These are phyloP conservation scores for Melieria crassipennis DNA, from an alignment of 2,888 invertebrate genomes.

Conservation along the genomic window DNA sequence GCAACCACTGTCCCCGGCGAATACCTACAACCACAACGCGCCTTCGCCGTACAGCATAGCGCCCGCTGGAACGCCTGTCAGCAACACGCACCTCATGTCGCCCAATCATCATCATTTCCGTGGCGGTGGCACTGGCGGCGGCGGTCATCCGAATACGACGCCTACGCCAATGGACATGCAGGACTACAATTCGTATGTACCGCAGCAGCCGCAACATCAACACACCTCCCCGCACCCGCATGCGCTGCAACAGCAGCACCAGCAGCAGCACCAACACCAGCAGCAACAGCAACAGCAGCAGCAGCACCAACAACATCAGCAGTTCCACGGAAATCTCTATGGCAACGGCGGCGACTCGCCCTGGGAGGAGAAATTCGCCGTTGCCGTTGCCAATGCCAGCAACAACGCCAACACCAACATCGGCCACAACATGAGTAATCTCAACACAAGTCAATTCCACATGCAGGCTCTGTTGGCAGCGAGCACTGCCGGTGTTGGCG, in stretches of 20 bases:
- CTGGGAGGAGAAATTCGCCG: slow-evolving; percentile 50
- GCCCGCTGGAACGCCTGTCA: slow-evolving; percentile 31
- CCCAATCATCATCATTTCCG: slow-evolving; percentile 53
- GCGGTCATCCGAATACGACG: slow-evolving; percentile 16
- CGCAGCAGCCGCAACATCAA: slow-evolving; percentile 49
- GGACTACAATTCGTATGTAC: slow-evolving; percentile 52
- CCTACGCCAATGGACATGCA: slow-evolving; percentile 37
- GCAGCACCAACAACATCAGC: slow-evolving; percentile 33
- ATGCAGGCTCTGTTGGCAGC: slow-evolving; percentile 53
- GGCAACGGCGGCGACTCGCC: slow-evolving; percentile 43
- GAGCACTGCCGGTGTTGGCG: slow-evolving; percentile 38
- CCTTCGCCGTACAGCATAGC: slow-evolving; percentile 60
- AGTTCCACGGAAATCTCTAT: slow-evolving; percentile 51
- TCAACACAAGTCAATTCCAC: slow-evolving; percentile 51
- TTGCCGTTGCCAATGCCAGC: slow-evolving; percentile 39
- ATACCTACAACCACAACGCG: slow-evolving; percentile 59
- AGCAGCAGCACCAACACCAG: slow-evolving; percentile 43
- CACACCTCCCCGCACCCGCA: slow-evolving; percentile 45
- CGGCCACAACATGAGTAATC: slow-evolving; percentile 50
- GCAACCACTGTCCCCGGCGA: slow-evolving; percentile 62
- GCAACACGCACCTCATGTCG: slow-evolving; percentile 46
- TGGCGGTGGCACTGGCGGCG: slow-evolving; percentile 32
- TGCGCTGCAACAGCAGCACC: slow-evolving; percentile 45
- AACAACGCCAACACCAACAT: slow-evolving; percentile 44
- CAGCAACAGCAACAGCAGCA: slow-evolving; percentile 37